phyloP scores from a whole-genome alignment of 2,113 vertebrate species.

The Micronycteris hirsuta region DNA sequence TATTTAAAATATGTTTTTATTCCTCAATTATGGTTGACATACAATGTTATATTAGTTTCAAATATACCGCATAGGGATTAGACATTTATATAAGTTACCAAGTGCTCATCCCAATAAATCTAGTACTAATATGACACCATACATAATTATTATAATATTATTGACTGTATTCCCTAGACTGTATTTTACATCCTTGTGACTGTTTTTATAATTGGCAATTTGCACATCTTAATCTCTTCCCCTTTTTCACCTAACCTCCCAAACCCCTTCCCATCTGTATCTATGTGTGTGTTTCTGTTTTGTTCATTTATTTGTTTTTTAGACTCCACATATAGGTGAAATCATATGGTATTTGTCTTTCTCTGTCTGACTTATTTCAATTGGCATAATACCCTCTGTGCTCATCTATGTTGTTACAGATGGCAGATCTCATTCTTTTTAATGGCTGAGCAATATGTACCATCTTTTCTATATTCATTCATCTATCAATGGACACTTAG shows the following conservation, averaged over 20 bases:
- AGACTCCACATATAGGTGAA: background rate
- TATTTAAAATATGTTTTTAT: background rate
- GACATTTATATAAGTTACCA: background rate
- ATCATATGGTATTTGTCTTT: background rate
- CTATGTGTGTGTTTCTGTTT: background rate
- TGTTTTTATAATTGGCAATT: background rate
- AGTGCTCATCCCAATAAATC: background rate
- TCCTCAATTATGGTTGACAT: background rate
- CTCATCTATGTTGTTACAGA: background rate
- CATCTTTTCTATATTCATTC: background rate
- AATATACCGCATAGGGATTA: background rate
- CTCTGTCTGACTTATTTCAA: background rate
- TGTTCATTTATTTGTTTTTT: background rate
- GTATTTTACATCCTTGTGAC: background rate
- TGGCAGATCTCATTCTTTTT: background rate
- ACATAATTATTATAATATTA: background rate
- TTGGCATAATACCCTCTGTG: background rate
- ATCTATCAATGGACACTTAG: background rate
- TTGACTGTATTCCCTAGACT: background rate
- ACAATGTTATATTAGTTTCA: background rate
- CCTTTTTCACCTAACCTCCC: background rate
- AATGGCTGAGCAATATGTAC: background rate
- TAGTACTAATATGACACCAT: background rate
- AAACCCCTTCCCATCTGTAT: background rate
- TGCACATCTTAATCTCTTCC: background rate